phyloP scores from a whole-genome alignment of 2,888 invertebrate genomes.

The Prenolepis imparis region DNA sequence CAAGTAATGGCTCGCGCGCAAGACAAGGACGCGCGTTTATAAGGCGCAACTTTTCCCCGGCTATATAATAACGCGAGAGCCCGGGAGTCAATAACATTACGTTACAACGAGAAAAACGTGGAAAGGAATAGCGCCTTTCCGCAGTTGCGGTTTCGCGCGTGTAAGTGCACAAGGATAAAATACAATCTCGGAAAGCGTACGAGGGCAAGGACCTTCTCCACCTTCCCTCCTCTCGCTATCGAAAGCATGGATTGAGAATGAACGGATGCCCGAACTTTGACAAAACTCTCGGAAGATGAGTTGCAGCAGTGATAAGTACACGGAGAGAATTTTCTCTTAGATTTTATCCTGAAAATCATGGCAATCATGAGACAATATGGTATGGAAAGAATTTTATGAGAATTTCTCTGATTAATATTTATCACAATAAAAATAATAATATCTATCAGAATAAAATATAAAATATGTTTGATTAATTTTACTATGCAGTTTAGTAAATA shows the following conservation, averaged over 20 bases:
- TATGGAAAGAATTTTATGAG: no score
- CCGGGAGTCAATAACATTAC: not conserved
- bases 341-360: no score
- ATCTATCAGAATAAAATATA: no score
- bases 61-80: not conserved
- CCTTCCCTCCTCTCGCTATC: not conserved
- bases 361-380: no score
- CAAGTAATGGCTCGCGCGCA: not conserved
- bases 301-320: not conserved
- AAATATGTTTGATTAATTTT: no score
- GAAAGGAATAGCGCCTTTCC: slow-evolving; percentile 29
- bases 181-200: slow-evolving; percentile 21
- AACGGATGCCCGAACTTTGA: not conserved
- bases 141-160: not conserved
- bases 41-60: slow-evolving; percentile 23
- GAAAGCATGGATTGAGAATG: not conserved
- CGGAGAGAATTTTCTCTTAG: no score
- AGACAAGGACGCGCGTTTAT: slow-evolving; percentile 31
- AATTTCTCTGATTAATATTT: no score
- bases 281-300: not conserved
- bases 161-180: slow-evolving; percentile 34
- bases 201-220: not conserved
- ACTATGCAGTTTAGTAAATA: no score
- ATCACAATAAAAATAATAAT: no score
- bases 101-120: not conserved